Evolutionary conservation across 2,113 vertebrate genomes (phyloP), one percentile per base, ranked within the genome.

Genomic region (Apaloderma vittatum): DNA sequence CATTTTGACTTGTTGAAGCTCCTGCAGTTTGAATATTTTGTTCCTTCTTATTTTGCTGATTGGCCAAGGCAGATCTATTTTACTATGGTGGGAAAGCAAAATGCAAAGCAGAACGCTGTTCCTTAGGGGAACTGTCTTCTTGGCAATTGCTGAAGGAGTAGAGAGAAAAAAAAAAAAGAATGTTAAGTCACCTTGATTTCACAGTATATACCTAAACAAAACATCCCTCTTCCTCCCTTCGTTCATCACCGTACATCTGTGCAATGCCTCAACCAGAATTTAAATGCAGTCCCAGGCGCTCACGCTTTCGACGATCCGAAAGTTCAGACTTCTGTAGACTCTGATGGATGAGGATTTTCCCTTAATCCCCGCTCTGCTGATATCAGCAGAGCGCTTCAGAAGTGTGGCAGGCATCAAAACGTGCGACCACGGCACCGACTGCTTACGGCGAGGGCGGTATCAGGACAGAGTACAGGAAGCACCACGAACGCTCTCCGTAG

Each of bases 181-280:
- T 7, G 36, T 61, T 63, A 83, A 95, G 88, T 63, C 46, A 27
- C 80, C 81, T 89, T 92, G 92, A 95, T 97, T 97, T 97, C 96
- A 94, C 68, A 63, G 22, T 11, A 7, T 23, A 46, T 68, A 75
- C 52, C 74, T 32, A 54, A 22, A 90, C 21, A 86, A 94, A 97
- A 95, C 70, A 94, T 16, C 67, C 45, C 29, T 84, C 82, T 88
- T 34, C 15, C 52, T 89, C 90, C 88, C 77, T 67, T 94, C 81
- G 90, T 95, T 97, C 96, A 90, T 93, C 94, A 89, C 68, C 6
- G 46, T 85, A 55, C 48, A 48, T n/a, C 68, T 70, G 90, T 79
- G 90, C 95, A 96, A 87, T 14, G 93, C 37, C 81, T 73, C 49
- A 95, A 90, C 23, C 79, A 51, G 72, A 95, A 96, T 94, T 94